A percentile compares a stretch with the other conserved stretches of the same genome.
Evolutionary conservation across 2,888 invertebrate genomes (phyloP).

Genomic region (Nasonovia ribisnigri): DNA sequence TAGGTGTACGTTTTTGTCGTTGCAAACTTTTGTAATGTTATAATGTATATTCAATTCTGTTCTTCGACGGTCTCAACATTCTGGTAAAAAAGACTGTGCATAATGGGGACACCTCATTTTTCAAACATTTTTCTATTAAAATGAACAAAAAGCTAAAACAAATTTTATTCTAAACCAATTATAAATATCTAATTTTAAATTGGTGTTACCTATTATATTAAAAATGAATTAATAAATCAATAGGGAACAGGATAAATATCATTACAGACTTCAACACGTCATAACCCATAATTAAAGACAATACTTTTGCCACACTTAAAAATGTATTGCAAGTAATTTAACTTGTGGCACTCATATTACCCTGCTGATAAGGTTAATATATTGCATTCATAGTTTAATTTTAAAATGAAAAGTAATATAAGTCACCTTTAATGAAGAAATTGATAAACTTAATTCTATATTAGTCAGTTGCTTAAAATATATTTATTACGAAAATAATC

Average conservation of each 20-base stretch:
- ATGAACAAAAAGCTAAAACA: not conserved
- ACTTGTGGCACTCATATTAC: not conserved
- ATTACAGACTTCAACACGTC: no score
- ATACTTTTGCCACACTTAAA: not conserved
- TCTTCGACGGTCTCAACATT: not conserved
- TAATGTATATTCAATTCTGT: not conserved
- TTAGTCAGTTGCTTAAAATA: not conserved
- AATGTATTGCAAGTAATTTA: not conserved
- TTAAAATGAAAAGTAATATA: not conserved
- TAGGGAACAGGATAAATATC: not conserved
- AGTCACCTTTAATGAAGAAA: not conserved
- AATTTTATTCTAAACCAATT: not conserved
- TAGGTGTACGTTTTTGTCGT: not conserved
- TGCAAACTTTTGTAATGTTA: not conserved
- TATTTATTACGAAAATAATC: not conserved
- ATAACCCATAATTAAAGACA: no score
- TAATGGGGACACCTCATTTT: not conserved
- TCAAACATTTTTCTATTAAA: not conserved
- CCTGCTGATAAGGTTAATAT: not conserved
- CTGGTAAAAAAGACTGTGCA: not conserved
- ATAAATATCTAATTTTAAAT: no score
- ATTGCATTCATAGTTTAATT: not conserved
- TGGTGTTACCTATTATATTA: not conserved
- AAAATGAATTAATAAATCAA: not conserved
- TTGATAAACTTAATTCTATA: not conserved